Conservation (phyloP, 2,797 vertebrate genomes). For the Scolopax bukidnonensis region DNA sequence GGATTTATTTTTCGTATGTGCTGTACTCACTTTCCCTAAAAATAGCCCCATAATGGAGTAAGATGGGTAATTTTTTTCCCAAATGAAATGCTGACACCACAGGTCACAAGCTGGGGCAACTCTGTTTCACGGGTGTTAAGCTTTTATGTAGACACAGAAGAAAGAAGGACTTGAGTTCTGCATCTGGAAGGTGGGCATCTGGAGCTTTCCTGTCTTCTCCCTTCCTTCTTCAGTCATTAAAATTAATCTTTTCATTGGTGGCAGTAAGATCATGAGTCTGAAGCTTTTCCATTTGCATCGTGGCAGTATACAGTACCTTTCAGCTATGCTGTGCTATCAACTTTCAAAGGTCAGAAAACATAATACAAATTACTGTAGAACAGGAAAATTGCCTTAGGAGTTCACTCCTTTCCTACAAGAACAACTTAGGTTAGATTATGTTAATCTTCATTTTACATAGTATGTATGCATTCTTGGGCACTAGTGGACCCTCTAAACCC, state of each 20-base stretch:
- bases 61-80: background rate
- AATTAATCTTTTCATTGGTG: background rate
- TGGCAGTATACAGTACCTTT: background rate
- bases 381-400: background rate
- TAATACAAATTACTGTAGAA: background rate
- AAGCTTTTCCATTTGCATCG: background rate
- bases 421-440: background rate
- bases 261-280: background rate
- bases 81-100: background rate
- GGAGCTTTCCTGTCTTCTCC: background rate
- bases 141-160: background rate
- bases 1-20: constrained; percentile 39
- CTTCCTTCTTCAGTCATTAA: background rate
- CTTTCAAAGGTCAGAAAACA: background rate
- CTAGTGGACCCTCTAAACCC: background rate
- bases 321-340: background rate
- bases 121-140: background rate
- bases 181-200: background rate
- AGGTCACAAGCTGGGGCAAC: background rate
- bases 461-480: background rate
- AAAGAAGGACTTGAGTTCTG: background rate
- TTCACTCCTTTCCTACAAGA: background rate
- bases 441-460: background rate
- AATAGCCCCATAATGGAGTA: background rate
- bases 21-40: background rate